These are phyloP conservation scores for Eupithecia abbreviata DNA, from an alignment of 2,888 invertebrate species.

Conservation along the genomic window DNA sequence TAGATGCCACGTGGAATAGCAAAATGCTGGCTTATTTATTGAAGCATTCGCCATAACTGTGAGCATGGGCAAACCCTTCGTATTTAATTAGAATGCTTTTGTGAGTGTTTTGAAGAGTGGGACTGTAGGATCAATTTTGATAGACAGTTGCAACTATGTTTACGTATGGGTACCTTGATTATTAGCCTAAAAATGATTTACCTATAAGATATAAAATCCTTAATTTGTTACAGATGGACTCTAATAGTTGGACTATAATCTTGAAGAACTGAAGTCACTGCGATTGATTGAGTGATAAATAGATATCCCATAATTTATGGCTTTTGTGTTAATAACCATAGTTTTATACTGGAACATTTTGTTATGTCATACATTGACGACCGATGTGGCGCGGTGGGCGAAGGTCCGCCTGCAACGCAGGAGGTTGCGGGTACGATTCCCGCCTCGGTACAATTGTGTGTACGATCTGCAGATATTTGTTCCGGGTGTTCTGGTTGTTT, in stretches of 20 bases:
- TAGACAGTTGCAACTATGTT: not conserved
- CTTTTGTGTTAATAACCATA: too few species aligned
- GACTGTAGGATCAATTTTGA: not conserved
- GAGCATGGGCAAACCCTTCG: slow-evolving; percentile 2
- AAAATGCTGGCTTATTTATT: slow-evolving; percentile 44
- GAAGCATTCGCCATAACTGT: slow-evolving; percentile 18
- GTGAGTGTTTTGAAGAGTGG: not conserved
- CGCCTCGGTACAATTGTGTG: too few species aligned
- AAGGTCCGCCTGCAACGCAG: too few species aligned
- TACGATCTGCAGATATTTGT: too few species aligned
- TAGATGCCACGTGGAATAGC: slow-evolving; percentile 73
- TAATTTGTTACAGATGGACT: not conserved
- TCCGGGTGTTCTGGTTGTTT: too few species aligned
- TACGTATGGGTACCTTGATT: not conserved
- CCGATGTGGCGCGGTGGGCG: too few species aligned
- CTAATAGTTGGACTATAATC: not conserved
- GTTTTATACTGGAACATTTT: not conserved
- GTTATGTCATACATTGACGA: not conserved
- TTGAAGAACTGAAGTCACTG: too few species aligned
- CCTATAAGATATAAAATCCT: not conserved
- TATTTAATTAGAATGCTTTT: not conserved
- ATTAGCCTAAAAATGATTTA: not conserved
- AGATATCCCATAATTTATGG: too few species aligned
- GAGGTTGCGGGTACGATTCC: too few species aligned
- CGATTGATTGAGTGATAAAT: too few species aligned